A percentile compares a stretch with the other conserved stretches of the same genome.
These are phyloP conservation scores for Vicugna pacos DNA, from an alignment of 2,113 vertebrate species.

Conservation along the genomic window DNA sequence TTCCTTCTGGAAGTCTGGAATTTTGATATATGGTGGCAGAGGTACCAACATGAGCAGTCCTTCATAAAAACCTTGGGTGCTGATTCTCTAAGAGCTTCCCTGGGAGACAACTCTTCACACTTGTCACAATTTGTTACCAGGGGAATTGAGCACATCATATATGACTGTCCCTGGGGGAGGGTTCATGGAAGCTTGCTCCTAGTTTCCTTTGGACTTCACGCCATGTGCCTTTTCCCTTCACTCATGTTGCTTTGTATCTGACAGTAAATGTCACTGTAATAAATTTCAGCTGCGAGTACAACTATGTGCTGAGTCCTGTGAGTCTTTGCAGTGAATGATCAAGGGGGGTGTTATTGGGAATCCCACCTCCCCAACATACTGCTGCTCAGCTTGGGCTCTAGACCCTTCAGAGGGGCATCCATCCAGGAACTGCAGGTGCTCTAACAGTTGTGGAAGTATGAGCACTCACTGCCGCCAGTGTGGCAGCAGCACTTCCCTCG, in stretches of 20 bases:
- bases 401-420: neutral
- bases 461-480: neutral
- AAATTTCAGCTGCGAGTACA: neutral
- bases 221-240: neutral
- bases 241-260: neutral
- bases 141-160: neutral
- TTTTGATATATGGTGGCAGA: neutral
- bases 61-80: neutral
- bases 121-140: neutral
- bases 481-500: neutral
- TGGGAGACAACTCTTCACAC: neutral
- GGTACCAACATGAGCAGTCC: neutral
- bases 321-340: neutral
- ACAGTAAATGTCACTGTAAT: neutral
- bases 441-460: neutral
- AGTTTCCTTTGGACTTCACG: neutral
- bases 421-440: no score
- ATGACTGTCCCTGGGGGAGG: neutral
- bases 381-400: neutral
- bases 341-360: neutral
- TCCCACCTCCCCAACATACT: neutral
- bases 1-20: neutral
- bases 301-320: neutral
- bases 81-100: neutral
- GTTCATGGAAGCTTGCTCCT: neutral